phyloP scores from a whole-genome alignment of 2,797 vertebrate genomes.

The Periparus ater region DNA sequence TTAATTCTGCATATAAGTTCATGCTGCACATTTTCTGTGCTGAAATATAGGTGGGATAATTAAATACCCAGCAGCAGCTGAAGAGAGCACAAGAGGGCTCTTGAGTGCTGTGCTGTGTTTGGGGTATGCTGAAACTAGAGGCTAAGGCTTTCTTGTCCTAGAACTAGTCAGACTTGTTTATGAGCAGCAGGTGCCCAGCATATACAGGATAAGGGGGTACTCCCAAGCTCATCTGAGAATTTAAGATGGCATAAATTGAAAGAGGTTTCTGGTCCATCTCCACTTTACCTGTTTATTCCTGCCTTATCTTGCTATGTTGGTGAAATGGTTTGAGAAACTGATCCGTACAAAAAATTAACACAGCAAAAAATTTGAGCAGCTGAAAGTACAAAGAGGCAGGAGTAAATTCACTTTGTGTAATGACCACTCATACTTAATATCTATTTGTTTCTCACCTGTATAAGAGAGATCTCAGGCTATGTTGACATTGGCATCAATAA shows the following conservation, averaged over 20 bases:
- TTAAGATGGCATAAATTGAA: background rate
- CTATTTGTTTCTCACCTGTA: background rate
- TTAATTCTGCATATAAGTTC: background rate
- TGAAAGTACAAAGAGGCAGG: background rate
- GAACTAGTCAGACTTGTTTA: background rate
- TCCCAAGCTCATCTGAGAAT: background rate
- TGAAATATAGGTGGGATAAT: background rate
- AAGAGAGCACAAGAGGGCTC: background rate
- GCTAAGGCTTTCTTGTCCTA: background rate
- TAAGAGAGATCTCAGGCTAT: background rate
- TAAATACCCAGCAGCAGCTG: background rate
- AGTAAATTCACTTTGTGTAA: background rate
- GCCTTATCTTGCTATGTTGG: background rate
- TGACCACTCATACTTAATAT: background rate
- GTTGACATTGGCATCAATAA: background rate
- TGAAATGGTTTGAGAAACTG: background rate
- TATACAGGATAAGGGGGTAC: background rate
- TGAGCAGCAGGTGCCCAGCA: background rate
- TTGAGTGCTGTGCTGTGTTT: background rate
- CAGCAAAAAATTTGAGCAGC: background rate
- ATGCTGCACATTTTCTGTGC: background rate
- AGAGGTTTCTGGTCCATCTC: background rate
- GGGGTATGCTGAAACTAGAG: background rate
- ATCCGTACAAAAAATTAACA: background rate
- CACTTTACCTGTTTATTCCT: background rate